These are phyloP conservation scores for Mustela lutreola DNA, from an alignment of 2,113 vertebrate genomes.

Conservation along the genomic window DNA sequence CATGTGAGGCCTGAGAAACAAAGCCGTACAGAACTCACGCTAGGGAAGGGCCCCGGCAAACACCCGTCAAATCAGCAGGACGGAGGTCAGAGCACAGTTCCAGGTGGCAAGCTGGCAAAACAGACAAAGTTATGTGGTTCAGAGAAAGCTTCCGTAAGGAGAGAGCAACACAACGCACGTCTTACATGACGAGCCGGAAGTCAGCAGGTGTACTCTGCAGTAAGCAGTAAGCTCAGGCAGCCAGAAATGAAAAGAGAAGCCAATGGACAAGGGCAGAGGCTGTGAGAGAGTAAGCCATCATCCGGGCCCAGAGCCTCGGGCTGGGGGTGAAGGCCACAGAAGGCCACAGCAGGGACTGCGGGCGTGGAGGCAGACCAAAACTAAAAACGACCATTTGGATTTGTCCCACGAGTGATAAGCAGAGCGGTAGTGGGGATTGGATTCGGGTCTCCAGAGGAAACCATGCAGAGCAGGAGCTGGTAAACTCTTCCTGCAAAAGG, in stretches of 20 bases:
- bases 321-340: background rate
- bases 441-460: background rate
- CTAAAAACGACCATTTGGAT: background rate
- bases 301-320: background rate
- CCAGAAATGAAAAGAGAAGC: background rate
- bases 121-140: background rate
- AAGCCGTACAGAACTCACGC: background rate
- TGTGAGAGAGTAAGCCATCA: too few relatives aligned
- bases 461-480: background rate
- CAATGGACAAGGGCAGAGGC: background rate
- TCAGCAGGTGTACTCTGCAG: background rate
- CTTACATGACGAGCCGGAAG: too few relatives aligned
- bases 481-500: background rate
- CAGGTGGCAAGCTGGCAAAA: background rate
- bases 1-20: background rate
- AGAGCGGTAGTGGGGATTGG: background rate
- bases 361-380: background rate
- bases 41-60: background rate
- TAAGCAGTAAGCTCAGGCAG: too few relatives aligned
- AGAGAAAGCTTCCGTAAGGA: background rate
- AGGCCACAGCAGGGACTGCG: background rate
- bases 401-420: background rate
- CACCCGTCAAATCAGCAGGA: background rate
- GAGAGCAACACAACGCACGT: background rate
- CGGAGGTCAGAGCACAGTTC: background rate